phyloP scores from a whole-genome alignment of 2,797 vertebrate species.

The Philypnodon macrostomus region DNA sequence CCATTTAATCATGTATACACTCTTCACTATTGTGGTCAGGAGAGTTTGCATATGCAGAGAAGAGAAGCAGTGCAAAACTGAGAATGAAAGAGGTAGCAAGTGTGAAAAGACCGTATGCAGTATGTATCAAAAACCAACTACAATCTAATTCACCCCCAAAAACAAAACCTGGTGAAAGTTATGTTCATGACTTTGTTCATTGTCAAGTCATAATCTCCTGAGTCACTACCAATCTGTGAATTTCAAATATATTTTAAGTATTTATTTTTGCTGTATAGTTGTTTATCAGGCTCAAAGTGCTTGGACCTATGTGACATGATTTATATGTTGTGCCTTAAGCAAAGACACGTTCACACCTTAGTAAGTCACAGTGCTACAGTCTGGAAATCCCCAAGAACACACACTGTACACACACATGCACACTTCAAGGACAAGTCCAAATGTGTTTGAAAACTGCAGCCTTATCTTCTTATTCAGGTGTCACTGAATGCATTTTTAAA shows the following conservation, averaged over 20 bases:
- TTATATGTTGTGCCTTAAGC: constrained; percentile 10
- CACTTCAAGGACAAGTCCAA: constrained; percentile 3
- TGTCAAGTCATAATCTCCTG: too few species aligned
- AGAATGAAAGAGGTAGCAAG: constrained; percentile 5
- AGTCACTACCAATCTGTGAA: too few species aligned
- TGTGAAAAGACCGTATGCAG: constrained; percentile 4
- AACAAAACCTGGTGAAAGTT: too few species aligned
- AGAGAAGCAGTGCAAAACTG: constrained; percentile 16
- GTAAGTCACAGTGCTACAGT: constrained; percentile 9
- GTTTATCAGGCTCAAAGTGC: constrained; percentile 1
- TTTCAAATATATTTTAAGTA: too few species aligned
- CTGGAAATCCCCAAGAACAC: constrained; percentile 49
- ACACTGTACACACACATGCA: not conserved
- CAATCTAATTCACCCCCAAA: too few species aligned
- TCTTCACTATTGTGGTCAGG: constrained; percentile 77
- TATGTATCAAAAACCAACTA: too few species aligned
- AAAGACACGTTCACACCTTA: constrained; percentile 41
- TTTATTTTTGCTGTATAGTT: too few species aligned
- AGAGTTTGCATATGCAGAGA: constrained; percentile 72
- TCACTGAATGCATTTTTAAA: not conserved
- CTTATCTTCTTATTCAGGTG: not conserved
- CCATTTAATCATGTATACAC: constrained; percentile 69
- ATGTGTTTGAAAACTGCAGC: constrained; percentile 2
- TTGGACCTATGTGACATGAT: constrained; percentile 15
- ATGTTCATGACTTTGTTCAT: too few species aligned